phyloP scores from a whole-genome alignment of 2,797 vertebrate genomes.

The Cyprinodon diabolis region DNA sequence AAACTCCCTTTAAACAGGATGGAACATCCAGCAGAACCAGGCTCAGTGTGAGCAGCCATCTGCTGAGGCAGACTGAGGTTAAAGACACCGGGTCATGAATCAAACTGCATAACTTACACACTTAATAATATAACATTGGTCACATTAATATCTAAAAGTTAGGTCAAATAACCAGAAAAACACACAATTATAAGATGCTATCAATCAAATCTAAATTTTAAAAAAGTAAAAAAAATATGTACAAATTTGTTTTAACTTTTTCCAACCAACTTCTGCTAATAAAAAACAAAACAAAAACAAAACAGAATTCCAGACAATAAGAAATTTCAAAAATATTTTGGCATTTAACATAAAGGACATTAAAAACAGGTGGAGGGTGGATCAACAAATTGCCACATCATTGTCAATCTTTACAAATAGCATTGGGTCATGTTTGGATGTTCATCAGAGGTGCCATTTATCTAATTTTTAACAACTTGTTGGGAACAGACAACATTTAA shows the following conservation, averaged over 20 bases:
- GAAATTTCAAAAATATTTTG: background rate
- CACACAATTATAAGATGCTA: background rate
- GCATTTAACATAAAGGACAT: background rate
- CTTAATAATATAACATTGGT: background rate
- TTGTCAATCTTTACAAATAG: background rate
- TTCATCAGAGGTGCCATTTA: background rate
- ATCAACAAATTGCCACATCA: background rate
- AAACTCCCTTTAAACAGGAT: no score
- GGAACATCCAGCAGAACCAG: no score
- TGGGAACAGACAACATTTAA: background rate
- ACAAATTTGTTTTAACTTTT: no score
- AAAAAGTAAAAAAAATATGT: background rate
- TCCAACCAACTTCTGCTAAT: background rate
- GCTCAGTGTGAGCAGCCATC: no score
- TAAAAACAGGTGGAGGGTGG: background rate
- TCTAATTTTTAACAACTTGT: background rate
- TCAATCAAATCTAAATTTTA: background rate
- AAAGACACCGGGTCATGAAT: no score
- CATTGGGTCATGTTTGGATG: background rate
- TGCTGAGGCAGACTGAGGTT: no score
- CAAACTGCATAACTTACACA: no score
- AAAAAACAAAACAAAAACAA: background rate
- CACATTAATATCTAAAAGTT: background rate
- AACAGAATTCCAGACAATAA: background rate
- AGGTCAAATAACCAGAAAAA: background rate